A percentile compares a stretch with the other conserved stretches of the same genome.
These are phyloP conservation scores for Sitodiplosis mosellana DNA, from an alignment of 1,140 invertebrate species.

Conservation along the genomic window DNA sequence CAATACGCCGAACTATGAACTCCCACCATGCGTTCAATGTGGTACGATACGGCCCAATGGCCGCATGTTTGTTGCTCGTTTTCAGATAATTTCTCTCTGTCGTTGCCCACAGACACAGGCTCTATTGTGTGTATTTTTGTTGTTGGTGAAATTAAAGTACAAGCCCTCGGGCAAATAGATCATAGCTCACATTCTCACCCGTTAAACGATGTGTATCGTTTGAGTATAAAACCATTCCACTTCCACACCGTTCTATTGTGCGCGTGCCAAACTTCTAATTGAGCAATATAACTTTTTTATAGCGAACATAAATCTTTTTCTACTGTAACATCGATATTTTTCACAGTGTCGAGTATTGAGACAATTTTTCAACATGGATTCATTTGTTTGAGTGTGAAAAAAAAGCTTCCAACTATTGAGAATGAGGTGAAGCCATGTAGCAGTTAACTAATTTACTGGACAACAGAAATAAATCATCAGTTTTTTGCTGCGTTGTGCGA, in stretches of 20 bases:
- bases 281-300: conserved; percentile 1
- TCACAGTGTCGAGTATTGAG: not conserved
- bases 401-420: not conserved
- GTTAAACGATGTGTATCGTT: too few species aligned
- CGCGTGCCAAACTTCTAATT: conserved; percentile 1
- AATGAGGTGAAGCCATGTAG: not conserved
- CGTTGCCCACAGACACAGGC: too few species aligned
- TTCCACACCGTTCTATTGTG: not conserved
- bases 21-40: too few species aligned
- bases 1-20: too few species aligned
- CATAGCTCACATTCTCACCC: too few species aligned
- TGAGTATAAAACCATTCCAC: not conserved
- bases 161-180: too few species aligned
- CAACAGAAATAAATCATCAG: not conserved
- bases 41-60: too few species aligned
- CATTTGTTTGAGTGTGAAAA: not conserved
- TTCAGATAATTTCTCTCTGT: too few species aligned
- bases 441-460: not conserved
- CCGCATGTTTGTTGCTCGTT: too few species aligned
- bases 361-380: too few species aligned
- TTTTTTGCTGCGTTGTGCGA: not conserved
- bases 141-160: too few species aligned
- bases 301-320: not conserved
- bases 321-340: not conserved
- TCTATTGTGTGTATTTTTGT: too few species aligned